Evolutionary conservation across 1,140 invertebrate species (phyloP).

Genomic region (Pogonomyrmex californicus): DNA sequence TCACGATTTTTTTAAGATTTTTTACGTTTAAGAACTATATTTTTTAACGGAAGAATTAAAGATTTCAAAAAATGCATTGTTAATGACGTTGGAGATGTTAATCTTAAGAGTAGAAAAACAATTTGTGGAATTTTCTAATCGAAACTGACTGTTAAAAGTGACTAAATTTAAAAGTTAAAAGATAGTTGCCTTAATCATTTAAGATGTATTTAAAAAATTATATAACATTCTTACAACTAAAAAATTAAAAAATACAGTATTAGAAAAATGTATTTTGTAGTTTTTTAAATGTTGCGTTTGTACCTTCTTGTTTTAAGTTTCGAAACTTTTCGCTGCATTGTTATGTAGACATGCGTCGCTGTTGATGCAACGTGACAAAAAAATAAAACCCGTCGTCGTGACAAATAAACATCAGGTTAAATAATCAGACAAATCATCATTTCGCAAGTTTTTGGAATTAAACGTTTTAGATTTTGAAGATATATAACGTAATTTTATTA

Average conservation of each 20-base stretch:
- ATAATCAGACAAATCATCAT: neutral
- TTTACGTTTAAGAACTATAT: neutral
- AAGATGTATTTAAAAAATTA: neutral
- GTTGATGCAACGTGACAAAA: neutral
- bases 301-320: neutral
- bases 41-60: neutral
- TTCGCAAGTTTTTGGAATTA: neutral
- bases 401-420: neutral
- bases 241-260: no score
- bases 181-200: neutral
- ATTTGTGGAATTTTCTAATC: neutral
- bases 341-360: constrained; percentile 3
- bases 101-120: constrained; percentile 19
- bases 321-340: constrained; percentile 9
- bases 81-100: neutral
- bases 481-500: neutral
- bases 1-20: neutral
- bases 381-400: constrained; percentile 24
- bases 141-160: neutral
- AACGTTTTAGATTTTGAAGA: neutral
- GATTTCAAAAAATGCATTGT: neutral
- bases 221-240: neutral
- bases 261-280: neutral
- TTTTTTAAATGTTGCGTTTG: neutral
- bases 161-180: constrained; percentile 22